Base-by-base conservation (phyloP, 1,140 invertebrate genomes). In the Formica selysi region DNA sequence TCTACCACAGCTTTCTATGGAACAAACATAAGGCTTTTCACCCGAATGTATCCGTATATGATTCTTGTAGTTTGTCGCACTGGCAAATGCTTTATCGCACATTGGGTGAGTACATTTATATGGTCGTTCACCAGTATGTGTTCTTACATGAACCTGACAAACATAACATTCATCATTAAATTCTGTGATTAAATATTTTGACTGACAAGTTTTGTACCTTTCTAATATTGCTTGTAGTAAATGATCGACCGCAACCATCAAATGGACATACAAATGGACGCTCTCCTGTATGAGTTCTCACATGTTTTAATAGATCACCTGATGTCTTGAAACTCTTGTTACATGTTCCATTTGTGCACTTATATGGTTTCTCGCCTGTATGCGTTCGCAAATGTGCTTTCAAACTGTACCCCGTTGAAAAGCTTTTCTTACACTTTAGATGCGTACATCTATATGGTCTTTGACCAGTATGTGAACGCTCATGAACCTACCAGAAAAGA, bases 201-300 rank as follows among this genome's bases (percentile, higher is more conserved):
- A 76, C 2, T 19, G 19, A 1, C 7, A 1, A 41, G 5, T 26
- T 38, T 10, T 3, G 16, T 86, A 97, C 96, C 94, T 97, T 97
- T 41, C 97, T 94, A 57, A 97, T 97, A 91, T 97, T 97, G n/a
- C 97, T 97, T 7, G 97, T 97, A 0, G 97, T 97, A 90, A 97
- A 97, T 3, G 96, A 96, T 88, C 96, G 95, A 32, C 96, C 96
- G 93, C 97, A 97, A 32, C 96, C 96, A 68, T 96, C 95, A 65
- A 96, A 94, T 0, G 96, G 96, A 94, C 97, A 97, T 83, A 96
- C 94, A 90, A 97, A 97, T 13, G 97, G 97, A 71, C 96, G 95
- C 92, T 97, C 97, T 0, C 97, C 97, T 81, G 97, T 97, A 91
- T 97, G 97, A 29, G 96, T 97, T 64, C 97, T 93, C 26, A 97